Evolutionary conservation across 1,140 invertebrate genomes (phyloP), one percentile per base, ranked within the genome.

Genomic region (Hesperophylax magnus): DNA sequence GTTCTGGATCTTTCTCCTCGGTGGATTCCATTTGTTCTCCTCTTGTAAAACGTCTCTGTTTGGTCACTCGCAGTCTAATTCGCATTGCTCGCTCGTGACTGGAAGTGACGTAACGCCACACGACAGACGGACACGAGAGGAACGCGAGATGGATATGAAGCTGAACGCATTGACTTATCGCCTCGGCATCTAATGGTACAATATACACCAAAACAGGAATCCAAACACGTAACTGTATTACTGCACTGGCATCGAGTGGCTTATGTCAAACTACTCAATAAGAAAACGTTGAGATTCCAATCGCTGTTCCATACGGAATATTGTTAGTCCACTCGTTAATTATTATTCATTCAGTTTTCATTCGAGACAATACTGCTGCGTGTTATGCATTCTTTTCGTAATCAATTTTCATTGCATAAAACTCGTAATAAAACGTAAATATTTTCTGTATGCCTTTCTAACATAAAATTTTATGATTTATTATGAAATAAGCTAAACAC

Each of bases 141-240:
- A 14, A 71, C 39, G 22, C 7, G 24, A 75, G 52, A 75, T 75
- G 52, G 53, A 24, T 75, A 39, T 58, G 71, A 75, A 75, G 52
- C 71, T 56, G 53, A 58, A 75, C 54, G 71, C 52, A 75, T 75
- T 75, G 71, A 75, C 71, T 24, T 75, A 54, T 75, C 71, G 53
- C 22, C 15, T 75, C 54, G 52, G 31, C n/a, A 75, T 75, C 71
- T 52, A 75, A 75, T 75, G 71, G 71, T 75, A 67, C 27, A 67
- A 67, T 67, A 34, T 27, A 67, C 63, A 67, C 11, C 22, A 27
- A 27, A 67, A 34, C 63, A 67, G 63, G 63, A 67, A 67, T 67
- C 63, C 22, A 67, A 31, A 22, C 63, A 67, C n/a, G 63, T 67
- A 31, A 67, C 63, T 31, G 27, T 27, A 31, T 34, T 67, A 4